phyloP scores from a whole-genome alignment of 2,113 vertebrate species.

The Sphaerodactylus townsendi region DNA sequence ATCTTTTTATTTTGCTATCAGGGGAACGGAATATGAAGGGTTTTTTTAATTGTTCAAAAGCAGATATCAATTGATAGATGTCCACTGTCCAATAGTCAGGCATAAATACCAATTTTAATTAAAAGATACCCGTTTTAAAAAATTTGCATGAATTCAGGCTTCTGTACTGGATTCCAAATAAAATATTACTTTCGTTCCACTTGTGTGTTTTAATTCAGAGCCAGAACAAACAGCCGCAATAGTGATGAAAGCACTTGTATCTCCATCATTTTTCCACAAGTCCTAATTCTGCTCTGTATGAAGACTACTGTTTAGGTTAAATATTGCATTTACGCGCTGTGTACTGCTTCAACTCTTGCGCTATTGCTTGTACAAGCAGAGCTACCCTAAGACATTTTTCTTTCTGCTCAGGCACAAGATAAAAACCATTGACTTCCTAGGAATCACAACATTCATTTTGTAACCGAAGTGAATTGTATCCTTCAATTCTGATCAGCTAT shows the following conservation, averaged over 20 bases:
- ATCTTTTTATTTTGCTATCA: background rate
- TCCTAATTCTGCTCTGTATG: too few relatives aligned
- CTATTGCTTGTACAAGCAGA: too few relatives aligned
- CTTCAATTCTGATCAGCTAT: background rate
- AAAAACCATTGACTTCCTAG: background rate
- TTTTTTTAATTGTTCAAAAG: background rate
- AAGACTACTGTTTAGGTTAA: too few relatives aligned
- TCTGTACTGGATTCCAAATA: background rate
- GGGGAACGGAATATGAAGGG: background rate
- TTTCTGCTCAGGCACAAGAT: too few relatives aligned
- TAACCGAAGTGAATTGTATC: background rate
- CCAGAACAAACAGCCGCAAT: background rate
- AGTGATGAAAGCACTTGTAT: background rate
- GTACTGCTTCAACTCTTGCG: too few relatives aligned
- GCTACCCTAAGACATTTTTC: too few relatives aligned
- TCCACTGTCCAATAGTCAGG: background rate
- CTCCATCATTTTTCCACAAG: too few relatives aligned
- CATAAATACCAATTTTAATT: background rate
- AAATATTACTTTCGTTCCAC: background rate
- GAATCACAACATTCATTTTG: background rate
- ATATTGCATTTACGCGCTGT: too few relatives aligned
- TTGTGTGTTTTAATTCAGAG: background rate
- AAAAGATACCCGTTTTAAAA: background rate
- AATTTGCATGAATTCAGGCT: background rate
- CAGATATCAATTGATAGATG: background rate